phyloP scores from a whole-genome alignment of 2,888 invertebrate species.

The Chouioia cunea region DNA sequence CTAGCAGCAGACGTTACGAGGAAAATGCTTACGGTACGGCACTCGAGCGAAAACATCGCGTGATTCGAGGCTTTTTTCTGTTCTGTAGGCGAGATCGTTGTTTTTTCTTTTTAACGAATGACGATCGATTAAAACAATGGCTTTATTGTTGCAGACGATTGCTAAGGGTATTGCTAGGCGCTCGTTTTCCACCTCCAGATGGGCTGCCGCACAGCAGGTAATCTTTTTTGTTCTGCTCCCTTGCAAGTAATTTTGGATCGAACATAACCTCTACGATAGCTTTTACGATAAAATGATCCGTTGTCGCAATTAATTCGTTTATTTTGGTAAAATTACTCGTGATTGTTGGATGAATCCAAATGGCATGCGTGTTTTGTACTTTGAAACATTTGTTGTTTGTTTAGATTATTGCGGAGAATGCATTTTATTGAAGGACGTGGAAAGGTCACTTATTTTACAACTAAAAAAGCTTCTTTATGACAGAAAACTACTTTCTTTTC shows the following conservation, averaged over 20 bases:
- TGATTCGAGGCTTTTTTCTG: constrained; percentile 1
- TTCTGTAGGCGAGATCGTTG: background rate
- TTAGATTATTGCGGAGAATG: background rate
- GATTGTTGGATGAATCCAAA: background rate
- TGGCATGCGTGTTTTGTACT: too few relatives aligned
- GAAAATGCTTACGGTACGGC: constrained; percentile 39
- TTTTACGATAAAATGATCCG: background rate
- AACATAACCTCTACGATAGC: constrained; percentile 42
- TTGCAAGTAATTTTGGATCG: background rate
- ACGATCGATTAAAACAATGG: background rate
- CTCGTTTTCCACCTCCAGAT: constrained; percentile 66
- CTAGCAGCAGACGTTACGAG: constrained; percentile 3
- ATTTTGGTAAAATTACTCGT: background rate
- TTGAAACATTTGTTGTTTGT: background rate
- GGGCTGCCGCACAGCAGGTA: constrained; percentile 65
- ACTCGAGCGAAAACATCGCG: constrained; percentile 10
- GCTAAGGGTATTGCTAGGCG: constrained; percentile 59
- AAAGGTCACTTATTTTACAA: constrained; percentile 50
- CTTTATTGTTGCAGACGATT: constrained; percentile 56
- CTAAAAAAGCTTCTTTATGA: constrained; percentile 24
- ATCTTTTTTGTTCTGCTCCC: constrained; percentile 25
- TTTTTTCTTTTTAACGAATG: constrained; percentile 8
- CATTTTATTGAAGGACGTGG: constrained; percentile 49
- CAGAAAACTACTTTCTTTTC: constrained; percentile 24
- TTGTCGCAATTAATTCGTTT: background rate